Percentiles rank a stretch among this genome's conserved stretches.
These are phyloP conservation scores for Chloebia gouldiae DNA, from an alignment of 2,113 vertebrate genomes.

Conservation along the genomic window DNA sequence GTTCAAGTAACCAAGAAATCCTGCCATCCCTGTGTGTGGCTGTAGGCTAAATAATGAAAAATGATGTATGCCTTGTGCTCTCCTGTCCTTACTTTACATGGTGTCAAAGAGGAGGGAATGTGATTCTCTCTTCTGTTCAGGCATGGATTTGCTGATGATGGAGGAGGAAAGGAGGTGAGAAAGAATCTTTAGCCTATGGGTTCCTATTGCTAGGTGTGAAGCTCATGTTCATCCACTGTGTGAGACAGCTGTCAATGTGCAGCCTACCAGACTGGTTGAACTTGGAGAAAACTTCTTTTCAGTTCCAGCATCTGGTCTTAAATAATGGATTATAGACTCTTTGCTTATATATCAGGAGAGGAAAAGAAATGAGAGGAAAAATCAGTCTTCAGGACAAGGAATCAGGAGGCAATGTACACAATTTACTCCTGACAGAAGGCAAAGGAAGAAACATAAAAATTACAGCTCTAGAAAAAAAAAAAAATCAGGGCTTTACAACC, in stretches of 20 bases:
- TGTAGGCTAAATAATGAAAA: not conserved
- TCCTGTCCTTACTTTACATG: not conserved
- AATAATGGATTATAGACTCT: not conserved
- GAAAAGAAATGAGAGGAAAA: not conserved
- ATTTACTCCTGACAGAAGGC: not conserved
- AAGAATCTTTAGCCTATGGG: not conserved
- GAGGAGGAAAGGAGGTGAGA: fast-evolving
- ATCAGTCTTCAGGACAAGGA: not conserved
- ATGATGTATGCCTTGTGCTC: not conserved
- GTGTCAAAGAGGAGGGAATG: not conserved
- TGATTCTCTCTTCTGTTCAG: not conserved
- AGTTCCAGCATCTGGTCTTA: not conserved
- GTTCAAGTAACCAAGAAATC: not conserved
- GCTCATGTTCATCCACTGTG: fast-evolving
- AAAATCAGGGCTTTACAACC: not conserved
- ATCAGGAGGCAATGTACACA: not conserved
- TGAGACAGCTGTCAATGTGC: not conserved
- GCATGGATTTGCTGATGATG: not conserved
- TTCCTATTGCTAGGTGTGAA: not conserved
- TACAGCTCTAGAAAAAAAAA: not conserved
- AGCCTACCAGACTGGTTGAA: not conserved
- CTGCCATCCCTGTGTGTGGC: not conserved
- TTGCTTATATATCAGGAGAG: not conserved
- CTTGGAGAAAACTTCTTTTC: not conserved
- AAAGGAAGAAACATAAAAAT: not conserved